These are phyloP conservation scores for Pseudomyrmex concolor DNA, from an alignment of 1,140 invertebrate species.

Conservation along the genomic window DNA sequence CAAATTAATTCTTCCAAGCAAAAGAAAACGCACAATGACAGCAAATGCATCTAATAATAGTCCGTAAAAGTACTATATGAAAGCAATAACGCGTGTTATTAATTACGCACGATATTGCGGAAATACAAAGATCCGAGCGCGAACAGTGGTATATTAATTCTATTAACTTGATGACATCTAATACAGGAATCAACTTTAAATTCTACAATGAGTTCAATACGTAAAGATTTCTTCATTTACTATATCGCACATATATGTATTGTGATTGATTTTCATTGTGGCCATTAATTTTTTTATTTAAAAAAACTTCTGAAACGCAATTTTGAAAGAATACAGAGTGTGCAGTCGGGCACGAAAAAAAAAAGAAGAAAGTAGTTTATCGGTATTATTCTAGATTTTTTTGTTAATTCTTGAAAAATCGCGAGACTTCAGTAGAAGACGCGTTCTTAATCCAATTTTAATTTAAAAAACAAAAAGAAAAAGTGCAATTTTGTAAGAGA, in stretches of 20 bases:
- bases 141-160: neutral
- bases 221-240: neutral
- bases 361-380: neutral
- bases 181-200: neutral
- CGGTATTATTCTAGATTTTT: slow-evolving; percentile 12
- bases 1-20: slow-evolving; percentile 42
- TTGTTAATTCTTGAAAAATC: neutral
- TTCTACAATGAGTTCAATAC: no score
- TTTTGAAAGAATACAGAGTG: neutral
- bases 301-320: neutral
- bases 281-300: neutral
- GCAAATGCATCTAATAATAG: slow-evolving; percentile 39
- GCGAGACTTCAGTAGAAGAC: neutral
- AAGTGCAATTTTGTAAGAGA: neutral
- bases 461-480: neutral
- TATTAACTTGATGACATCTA: neutral
- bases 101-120: slow-evolving; percentile 43
- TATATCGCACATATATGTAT: no score
- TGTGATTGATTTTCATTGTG: neutral
- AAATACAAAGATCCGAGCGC: neutral
- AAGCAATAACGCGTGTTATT: slow-evolving; percentile 24
- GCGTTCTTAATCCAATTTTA: neutral
- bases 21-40: slow-evolving; percentile 29
- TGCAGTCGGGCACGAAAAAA: neutral
- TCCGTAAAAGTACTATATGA: slow-evolving; percentile 27